phyloP scores from a whole-genome alignment of 2,888 invertebrate genomes.

The Caenorhabditis virilis region DNA sequence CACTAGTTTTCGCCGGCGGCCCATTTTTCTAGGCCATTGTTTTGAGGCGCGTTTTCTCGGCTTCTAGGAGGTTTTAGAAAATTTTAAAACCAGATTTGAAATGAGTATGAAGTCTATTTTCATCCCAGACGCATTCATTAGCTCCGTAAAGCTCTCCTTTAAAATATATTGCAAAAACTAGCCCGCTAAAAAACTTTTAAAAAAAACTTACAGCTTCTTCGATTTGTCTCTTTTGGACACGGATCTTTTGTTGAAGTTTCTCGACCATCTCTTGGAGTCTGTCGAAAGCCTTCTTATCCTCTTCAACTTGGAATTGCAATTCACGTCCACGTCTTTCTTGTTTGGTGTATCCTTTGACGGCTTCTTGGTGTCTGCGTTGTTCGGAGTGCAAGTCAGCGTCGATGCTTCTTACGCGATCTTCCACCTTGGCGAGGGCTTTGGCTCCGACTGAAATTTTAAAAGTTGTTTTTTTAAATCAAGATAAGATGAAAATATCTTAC shows the following conservation, averaged over 20 bases:
- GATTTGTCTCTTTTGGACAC: conserved; percentile 72
- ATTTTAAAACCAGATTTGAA: no score
- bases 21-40: no score
- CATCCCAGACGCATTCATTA: no score
- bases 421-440: conserved; percentile 96
- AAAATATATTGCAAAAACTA: no score
- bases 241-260: conserved; percentile 72
- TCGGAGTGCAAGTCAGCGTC: conserved; percentile 93
- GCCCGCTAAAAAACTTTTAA: no score
- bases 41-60: no score
- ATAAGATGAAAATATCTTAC: conserved; percentile 69
- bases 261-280: conserved; percentile 72
- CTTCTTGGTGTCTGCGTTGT: conserved; percentile 86
- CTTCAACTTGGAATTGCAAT: conserved; percentile 70
- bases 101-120: no score
- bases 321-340: conserved; percentile 72
- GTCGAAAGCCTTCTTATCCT: conserved; percentile 72
- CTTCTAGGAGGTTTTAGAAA: no score
- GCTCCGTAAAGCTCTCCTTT: no score
- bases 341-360: conserved; percentile 72
- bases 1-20: no score
- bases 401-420: conserved; percentile 83
- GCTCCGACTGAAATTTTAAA: conserved; percentile 79
- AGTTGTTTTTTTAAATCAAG: not conserved
- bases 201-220: conserved; percentile 72